Evolutionary conservation across 2,888 invertebrate genomes (phyloP), one percentile per base, ranked within the genome.

Genomic region (Lamellibrachia satsuma): DNA sequence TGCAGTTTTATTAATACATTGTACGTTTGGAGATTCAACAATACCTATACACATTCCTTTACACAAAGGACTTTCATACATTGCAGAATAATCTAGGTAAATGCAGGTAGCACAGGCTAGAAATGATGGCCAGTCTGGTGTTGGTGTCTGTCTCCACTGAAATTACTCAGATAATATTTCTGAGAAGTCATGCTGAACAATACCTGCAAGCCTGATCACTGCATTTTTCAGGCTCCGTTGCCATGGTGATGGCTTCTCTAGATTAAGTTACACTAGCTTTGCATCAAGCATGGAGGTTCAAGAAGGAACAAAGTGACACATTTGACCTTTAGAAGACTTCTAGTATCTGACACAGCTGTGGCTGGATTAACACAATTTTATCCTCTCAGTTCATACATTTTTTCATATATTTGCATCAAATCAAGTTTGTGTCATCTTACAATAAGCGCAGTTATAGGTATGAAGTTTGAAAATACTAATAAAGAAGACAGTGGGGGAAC

Each of bases 281-380:
- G 2, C 75, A 75, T 75, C 75, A 75, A 22, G 75, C 75, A 75
- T 22, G 75, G 22, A 75, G 75, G 75, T 75, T 75, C 75, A 75
- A 75, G 75, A 75, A 75, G 75, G 3, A 22, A 75, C 15, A 75
- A 75, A 75, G n/a, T 75, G n/a, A n/a, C 75, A 75, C 75, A 75
- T 75, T 15, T 75, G 75, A 75, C 75, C 75, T 75, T 75, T 75
- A 75, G 75, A 75, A 75, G 75, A 75, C 75, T 22, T 75, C n/a
- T 75, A 75, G 75, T 15, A 75, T 75, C 6, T 22, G 15, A n/a
- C 75, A 22, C 22, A 75, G 75, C 75, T 75, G 75, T 75, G 75
- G 39, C 22, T 22, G 75, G 75, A 75, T 75, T 15, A 75, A 75
- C 75, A 75, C 22, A 6, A 4, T 22, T 75, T 75, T 75, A 75